Evolutionary conservation across 2,888 invertebrate genomes (phyloP), one percentile per base, ranked within the genome.

Genomic region (Euproctis similis): DNA sequence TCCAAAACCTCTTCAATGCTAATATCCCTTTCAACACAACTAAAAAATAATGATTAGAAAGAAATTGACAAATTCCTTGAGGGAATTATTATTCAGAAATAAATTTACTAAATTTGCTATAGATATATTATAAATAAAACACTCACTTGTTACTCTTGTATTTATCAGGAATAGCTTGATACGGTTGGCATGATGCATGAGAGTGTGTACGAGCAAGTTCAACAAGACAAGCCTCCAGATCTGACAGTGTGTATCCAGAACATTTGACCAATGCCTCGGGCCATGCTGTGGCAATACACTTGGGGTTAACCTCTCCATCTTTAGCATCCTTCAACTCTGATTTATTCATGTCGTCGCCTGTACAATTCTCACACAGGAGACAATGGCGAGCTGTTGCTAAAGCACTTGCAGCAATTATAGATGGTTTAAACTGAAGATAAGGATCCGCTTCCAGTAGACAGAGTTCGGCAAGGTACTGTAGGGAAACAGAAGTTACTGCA

Each of bases 141-240:
- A 72, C 87, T 77, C 55, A 92, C 89, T 92, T 92, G 66, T 86
- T 88, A 46, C 77, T 85, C 71, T 90, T 93, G 82, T 95, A 97
- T 80, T 97, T 97, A 61, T 96, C 96, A 44, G 90, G 89, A 42
- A 96, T 92, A 25, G 96, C 95, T 66, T 93, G 93, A 63, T 96
- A 95, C 19, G 89, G 87, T 47, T 90, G 85, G 20, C 73, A 80
- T 4, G 86, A 67, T 2, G 94, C 92, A 56, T 88, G 88, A 26
- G 81, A 66, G 64, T 94, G 94, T 8, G 93, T 88, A 50, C 88
- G 86, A 32, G 89, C 88, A 34, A 96, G 84, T 55, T 90, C 86
- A 13, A 87, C 73, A 30, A 95, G 78, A 42, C 93, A 90, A 9
- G 87, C 77, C 41, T 87, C 86, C 32, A 97, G 82, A 39, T 94